These are phyloP conservation scores for Chalcis sispes DNA, from an alignment of 2,888 invertebrate genomes.

Conservation along the genomic window DNA sequence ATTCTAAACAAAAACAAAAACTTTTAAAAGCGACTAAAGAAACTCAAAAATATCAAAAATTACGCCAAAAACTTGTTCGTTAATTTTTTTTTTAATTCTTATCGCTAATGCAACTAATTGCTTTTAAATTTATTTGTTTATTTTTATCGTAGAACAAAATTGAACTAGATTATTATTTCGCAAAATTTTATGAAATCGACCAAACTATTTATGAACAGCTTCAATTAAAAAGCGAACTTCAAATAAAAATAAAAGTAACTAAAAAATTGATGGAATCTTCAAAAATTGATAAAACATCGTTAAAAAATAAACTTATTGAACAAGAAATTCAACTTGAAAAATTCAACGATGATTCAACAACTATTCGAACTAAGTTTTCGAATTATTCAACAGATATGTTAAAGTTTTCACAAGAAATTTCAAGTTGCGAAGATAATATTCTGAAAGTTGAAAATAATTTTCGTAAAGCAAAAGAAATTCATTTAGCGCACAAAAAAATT, in stretches of 20 bases:
- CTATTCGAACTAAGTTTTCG: neutral
- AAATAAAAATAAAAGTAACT: neutral
- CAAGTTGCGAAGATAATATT: constrained; percentile 6
- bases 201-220: constrained; percentile 74
- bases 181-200: constrained; percentile 30
- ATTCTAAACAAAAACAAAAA: neutral
- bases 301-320: constrained; percentile 8
- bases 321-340: neutral
- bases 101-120: neutral
- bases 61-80: constrained; percentile 27
- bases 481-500: constrained; percentile 89
- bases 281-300: neutral
- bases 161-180: constrained; percentile 38
- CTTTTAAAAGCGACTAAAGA: constrained; percentile 5
- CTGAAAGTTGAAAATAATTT: constrained; percentile 81
- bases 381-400: neutral
- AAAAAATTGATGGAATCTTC: constrained; percentile 15
- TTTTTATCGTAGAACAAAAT: constrained; percentile 30
- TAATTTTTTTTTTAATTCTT: neutral
- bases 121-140: neutral
- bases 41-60: constrained; percentile 6
- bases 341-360: neutral
- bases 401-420: constrained; percentile 1
- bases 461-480: constrained; percentile 89
- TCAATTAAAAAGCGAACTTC: neutral